Base-by-base conservation (phyloP, 2,888 invertebrate genomes). In the Perithous albicinctus region DNA sequence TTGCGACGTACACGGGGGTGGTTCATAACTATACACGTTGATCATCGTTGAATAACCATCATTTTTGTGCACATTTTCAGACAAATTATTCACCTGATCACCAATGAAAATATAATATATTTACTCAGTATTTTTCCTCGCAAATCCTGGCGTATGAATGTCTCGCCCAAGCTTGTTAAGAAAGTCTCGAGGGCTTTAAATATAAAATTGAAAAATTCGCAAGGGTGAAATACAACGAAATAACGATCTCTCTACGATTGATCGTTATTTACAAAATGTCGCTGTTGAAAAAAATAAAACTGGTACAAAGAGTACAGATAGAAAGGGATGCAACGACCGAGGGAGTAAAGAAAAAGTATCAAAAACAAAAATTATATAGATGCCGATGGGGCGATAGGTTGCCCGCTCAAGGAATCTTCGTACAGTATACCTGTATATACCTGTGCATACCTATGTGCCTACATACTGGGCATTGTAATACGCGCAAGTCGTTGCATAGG, bases 251-350 rank as follows among this genome's bases (percentile, higher is more conserved):
- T 63, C 46, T 46, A 8, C 54, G 54, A 15, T 15, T 4, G 51
- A 51, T 67, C 67, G 23, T 67, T 48, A 48, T 51, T 67, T 35
- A 35, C 23, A 51, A 46, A 67, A 67, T 35, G 67, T 67, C 67
- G 3, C 51, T 48, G 32, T 15, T 7, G 20, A 35, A 35, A 67
- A 51, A 38, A 48, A 51, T 67, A 67, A 67, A 51, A 35, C 48
- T 26, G 43, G 48, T 20, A 32, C n/a, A 43, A 32, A 46, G n/a
- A 10, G 26, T 10, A 32, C 51, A 51, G n/a, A 67, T 6, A 51
- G 20, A 18, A 51, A 51, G 20, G 6, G 35, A 12, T 18, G 35
- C 54, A 48, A 32, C 26, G 29, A 10, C 43, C n/a, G 4, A 32
- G 26, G 38, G 18, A 35, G 20, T 0, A 48, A 35, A 38, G 43